Conservation (phyloP, 2,888 invertebrate species). For the Chelonus formosanus region DNA sequence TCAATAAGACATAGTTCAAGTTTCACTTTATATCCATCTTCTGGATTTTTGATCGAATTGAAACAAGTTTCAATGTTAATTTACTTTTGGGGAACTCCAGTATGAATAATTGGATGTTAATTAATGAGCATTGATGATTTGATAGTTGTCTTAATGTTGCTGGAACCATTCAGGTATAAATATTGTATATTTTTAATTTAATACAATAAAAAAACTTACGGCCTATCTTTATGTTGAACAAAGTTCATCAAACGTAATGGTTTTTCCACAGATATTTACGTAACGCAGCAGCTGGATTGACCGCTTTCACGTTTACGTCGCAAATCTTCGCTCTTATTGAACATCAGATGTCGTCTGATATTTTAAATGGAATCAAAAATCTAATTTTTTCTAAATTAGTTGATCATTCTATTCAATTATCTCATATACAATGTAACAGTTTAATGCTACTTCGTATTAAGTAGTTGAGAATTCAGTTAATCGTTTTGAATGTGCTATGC, state of each 20-base stretch:
- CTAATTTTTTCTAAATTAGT: not conserved
- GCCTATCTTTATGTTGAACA: slow-evolving; percentile 12
- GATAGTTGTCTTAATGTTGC: too few species aligned
- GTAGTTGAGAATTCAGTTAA: too few species aligned
- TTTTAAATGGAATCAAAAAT: slow-evolving; percentile 1
- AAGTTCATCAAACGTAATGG: slow-evolving; percentile 25
- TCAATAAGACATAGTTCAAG: too few species aligned
- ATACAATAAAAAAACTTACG: slow-evolving; percentile 3
- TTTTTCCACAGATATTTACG: slow-evolving; percentile 56
- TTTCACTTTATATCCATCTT: too few species aligned
- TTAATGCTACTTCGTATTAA: not conserved
- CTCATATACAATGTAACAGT: not conserved
- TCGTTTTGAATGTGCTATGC: too few species aligned
- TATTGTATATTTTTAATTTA: not conserved
- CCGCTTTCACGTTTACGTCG: slow-evolving; percentile 57
- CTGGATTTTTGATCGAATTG: too few species aligned
- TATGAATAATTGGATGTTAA: too few species aligned
- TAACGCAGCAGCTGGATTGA: slow-evolving; percentile 55
- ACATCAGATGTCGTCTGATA: not conserved
- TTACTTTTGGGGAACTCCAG: too few species aligned
- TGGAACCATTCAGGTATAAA: not conserved
- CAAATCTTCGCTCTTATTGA: slow-evolving; percentile 30
- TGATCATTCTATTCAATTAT: not conserved
- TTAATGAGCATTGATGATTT: too few species aligned
- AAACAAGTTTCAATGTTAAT: too few species aligned